Conservation (phyloP, 53 echinoderm and acorn worm species). For the Paelopatides confundens region DNA sequence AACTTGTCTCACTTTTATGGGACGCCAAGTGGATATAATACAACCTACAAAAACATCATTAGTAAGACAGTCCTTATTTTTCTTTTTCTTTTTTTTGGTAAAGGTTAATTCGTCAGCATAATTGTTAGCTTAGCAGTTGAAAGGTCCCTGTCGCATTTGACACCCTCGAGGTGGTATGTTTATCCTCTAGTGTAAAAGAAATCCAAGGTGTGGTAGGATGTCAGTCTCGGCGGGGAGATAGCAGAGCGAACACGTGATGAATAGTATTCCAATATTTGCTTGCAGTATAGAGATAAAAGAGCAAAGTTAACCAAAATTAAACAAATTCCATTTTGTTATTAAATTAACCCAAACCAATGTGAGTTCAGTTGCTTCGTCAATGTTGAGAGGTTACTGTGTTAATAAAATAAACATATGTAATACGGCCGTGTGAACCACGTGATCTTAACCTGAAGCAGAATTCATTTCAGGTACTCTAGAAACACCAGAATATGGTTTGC, state of each 20-base stretch:
- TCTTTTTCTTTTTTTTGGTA: neutral
- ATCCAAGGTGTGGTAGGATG: neutral
- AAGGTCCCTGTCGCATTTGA: neutral
- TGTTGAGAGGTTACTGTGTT: no score
- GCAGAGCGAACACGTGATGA: neutral
- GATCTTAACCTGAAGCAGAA: no score
- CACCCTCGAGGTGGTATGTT: constrained; percentile 21
- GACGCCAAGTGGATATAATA: constrained; percentile 32
- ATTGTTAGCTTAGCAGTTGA: constrained; percentile 25
- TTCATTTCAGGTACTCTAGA: no score
- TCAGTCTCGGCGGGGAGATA: neutral
- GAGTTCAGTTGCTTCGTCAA: no score
- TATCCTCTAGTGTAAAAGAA: constrained; percentile 16
- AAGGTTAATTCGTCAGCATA: neutral
- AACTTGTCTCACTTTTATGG: constrained; percentile 13
- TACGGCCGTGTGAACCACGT: no score
- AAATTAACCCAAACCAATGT: neutral
- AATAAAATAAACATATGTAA: no score
- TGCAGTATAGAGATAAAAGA: neutral
- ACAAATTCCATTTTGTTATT: neutral
- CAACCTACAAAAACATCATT: constrained; percentile 28
- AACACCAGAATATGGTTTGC: no score
- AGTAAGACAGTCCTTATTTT: neutral
- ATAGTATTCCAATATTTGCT: neutral
- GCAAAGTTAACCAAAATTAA: neutral